Percentiles rank a stretch among this genome's conserved stretches.
Conservation (phyloP, 2,113 vertebrate genomes). For the Columba janthina region DNA sequence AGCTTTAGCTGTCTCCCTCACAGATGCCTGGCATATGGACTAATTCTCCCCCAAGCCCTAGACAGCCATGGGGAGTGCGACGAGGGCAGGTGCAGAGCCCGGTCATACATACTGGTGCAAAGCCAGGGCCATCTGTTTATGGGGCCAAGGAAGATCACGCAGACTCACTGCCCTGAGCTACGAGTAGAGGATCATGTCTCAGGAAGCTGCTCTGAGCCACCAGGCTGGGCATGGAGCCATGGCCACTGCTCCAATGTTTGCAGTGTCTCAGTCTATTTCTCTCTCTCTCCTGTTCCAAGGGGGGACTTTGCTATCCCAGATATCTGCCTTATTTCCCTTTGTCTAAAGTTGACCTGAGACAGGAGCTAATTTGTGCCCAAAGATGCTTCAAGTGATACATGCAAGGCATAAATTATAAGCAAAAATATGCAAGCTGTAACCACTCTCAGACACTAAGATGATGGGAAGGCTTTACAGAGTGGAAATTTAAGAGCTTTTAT, state of each 20-base stretch:
- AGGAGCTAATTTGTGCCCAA: background rate
- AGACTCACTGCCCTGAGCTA: constrained; percentile 3
- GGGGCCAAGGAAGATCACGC: background rate
- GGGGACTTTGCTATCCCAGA: background rate
- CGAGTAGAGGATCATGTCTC: constrained; percentile 21
- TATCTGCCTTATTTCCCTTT: constrained; percentile 18
- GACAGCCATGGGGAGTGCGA: background rate
- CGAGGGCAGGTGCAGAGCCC: background rate
- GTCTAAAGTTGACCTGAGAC: background rate
- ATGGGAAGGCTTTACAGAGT: background rate
- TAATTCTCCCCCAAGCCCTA: background rate
- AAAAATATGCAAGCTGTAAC: background rate
- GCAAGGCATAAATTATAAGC: background rate
- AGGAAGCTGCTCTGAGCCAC: background rate
- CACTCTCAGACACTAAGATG: background rate
- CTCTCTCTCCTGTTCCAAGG: background rate
- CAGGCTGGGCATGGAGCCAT: constrained; percentile 33
- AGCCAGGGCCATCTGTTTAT: constrained; percentile 32
- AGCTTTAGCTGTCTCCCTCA: background rate
- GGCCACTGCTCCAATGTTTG: background rate
- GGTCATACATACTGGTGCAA: fast-evolving
- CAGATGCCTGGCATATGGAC: background rate
- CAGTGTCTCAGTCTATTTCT: background rate
- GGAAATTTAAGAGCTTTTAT: background rate
- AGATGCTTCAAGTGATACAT: background rate